Base-by-base conservation (phyloP, 2,113 vertebrate genomes). In the Athene cunicularia region DNA sequence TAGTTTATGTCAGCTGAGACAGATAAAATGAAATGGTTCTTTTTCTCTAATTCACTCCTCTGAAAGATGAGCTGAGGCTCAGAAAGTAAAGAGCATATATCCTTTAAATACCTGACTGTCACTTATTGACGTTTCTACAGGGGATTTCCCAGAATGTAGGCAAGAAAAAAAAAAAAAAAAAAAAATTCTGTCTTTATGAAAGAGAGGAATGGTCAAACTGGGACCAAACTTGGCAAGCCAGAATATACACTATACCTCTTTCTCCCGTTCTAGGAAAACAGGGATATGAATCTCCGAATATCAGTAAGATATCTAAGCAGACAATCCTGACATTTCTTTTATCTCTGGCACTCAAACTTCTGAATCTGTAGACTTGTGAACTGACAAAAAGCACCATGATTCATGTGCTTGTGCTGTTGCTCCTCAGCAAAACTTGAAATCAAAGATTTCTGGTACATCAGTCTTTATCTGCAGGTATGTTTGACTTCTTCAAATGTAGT, bases 341-440 rank as follows among this genome's bases (percentile, higher is more conserved):
- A 37, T n/a, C 16, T 75, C 32, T 72, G 66, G 11, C 14, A 39
- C 17, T 55, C 2, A 13, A 72, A 43, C 9, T 23, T 90, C 18
- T 52, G 60, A 82, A 64, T 71, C 56, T 67, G 27, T 50, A n/a
- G 52, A 62, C 17, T 70, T 2, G 0, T 0, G 0, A 62, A 58
- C 8, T 17, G 59, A 39, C 33, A 55, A 47, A 74, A 81, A 72
- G 1, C 30, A 67, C 5, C 12, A 56, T 0, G 1, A 15, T 58
- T 80, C 14, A 13, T 10, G 21, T 59, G n/a, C 37, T 80, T 39
- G 22, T 53, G 41, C 8, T 67, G 66, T 50, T 59, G 12, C 16
- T 75, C 15, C 35, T 66, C 64, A 81, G 26, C 9, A 90, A 62
- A 73, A 74, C 30, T 27, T 58, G 81, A 80, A 86, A 88, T 49